phyloP scores from a whole-genome alignment of 2,888 invertebrate species.

The Zootermopsis nevadensis region DNA sequence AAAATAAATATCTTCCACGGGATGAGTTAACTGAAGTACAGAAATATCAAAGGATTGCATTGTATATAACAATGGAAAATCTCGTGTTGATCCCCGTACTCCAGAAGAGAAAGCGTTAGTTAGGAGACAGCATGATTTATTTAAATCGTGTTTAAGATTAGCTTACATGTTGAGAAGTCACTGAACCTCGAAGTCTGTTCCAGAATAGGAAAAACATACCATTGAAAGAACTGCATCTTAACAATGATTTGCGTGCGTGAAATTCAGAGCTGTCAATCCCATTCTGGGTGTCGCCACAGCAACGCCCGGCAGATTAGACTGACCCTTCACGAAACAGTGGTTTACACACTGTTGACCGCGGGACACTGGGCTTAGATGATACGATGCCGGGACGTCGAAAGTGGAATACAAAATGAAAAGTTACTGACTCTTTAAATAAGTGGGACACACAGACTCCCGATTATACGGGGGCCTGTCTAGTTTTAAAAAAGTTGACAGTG shows the following conservation, averaged over 20 bases:
- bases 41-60: not conserved
- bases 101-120: not conserved
- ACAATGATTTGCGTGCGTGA: not conserved
- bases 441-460: too few relatives aligned
- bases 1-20: too few relatives aligned
- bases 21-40: not conserved
- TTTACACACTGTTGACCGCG: not conserved
- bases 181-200: not conserved
- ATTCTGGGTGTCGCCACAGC: not conserved
- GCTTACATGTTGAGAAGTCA: not conserved
- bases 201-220: not conserved
- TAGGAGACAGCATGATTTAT: not conserved
- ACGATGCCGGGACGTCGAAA: too few relatives aligned
- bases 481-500: too few relatives aligned
- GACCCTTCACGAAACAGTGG: not conserved
- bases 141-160: not conserved
- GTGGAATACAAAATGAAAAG: too few relatives aligned
- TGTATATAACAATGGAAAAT: not conserved
- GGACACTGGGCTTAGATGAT: too few relatives aligned
- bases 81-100: not conserved
- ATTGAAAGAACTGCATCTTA: not conserved
- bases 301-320: not conserved
- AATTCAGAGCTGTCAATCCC: not conserved
- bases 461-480: too few relatives aligned
- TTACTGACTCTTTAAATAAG: too few relatives aligned